A percentile compares a stretch with the other conserved stretches of the same genome.
Evolutionary conservation across 2,797 vertebrate genomes (phyloP).

Genomic region (Notoglanidium macrostoma): DNA sequence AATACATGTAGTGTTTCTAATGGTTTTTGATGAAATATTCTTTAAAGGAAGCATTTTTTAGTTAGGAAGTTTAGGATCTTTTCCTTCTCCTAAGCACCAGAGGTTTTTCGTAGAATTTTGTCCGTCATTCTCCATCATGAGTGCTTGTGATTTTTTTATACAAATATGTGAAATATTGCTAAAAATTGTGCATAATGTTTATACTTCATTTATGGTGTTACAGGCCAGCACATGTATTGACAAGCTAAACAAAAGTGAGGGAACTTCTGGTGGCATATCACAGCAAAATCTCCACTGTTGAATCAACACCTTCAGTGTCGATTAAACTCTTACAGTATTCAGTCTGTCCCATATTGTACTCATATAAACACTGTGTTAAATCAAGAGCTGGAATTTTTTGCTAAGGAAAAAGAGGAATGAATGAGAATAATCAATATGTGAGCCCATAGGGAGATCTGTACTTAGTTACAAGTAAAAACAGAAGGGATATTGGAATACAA

Average conservation of each 20-base stretch:
- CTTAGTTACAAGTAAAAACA: neutral
- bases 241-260: neutral
- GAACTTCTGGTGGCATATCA: neutral
- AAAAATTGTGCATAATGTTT: neutral
- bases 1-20: neutral
- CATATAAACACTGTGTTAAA: neutral
- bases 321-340: neutral
- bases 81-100: neutral
- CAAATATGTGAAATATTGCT: neutral
- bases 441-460: neutral
- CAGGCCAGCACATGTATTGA: neutral
- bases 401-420: neutral
- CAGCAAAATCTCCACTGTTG: neutral
- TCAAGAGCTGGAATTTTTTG: neutral
- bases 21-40: neutral
- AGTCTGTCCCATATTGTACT: neutral
- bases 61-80: neutral
- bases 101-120: neutral
- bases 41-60: neutral
- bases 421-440: constrained; percentile 13
- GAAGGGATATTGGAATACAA: neutral
- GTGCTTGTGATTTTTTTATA: neutral
- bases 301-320: neutral
- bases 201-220: neutral
- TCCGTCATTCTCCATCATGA: neutral